Evolutionary conservation across 1,140 invertebrate genomes (phyloP).

Genomic region (Latrodectus geometricus): DNA sequence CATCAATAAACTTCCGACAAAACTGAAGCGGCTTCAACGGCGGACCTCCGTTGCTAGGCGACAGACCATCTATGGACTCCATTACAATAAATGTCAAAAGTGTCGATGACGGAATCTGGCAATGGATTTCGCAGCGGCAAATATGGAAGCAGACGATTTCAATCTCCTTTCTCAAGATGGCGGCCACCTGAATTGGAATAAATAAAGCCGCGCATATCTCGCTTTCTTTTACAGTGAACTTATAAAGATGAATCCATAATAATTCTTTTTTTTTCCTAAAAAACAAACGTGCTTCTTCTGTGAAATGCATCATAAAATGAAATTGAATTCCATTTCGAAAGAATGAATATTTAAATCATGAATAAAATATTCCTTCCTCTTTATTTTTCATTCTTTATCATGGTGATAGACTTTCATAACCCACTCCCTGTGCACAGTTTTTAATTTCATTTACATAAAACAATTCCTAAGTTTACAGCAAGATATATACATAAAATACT

Average conservation of each 20-base stretch:
- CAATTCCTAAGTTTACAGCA: too few relatives aligned
- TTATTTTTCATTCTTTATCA: background rate
- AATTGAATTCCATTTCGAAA: conserved; percentile 47
- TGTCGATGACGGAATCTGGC: conserved; percentile 59
- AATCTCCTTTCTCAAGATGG: conserved; percentile 38
- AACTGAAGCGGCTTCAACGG: conserved; percentile 44
- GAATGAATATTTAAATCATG: conserved; percentile 29
- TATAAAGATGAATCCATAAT: too few relatives aligned
- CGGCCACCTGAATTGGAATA: conserved; percentile 33
- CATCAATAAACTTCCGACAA: conserved; percentile 56
- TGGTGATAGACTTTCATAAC: background rate
- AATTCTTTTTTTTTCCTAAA: too few relatives aligned
- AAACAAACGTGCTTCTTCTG: too few relatives aligned
- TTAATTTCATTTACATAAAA: too few relatives aligned
- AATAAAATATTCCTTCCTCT: background rate
- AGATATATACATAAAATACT: too few relatives aligned
- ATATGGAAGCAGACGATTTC: conserved; percentile 49
- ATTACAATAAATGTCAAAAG: conserved; percentile 61
- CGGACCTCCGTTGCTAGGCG: conserved; percentile 53
- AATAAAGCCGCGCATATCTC: conserved; percentile 41
- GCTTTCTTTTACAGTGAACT: background rate
- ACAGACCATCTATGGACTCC: conserved; percentile 54
- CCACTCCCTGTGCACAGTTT: too few relatives aligned
- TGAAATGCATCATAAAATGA: conserved; percentile 15
- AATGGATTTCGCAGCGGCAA: conserved; percentile 43